Percentiles rank a stretch among this genome's conserved stretches.
These are phyloP conservation scores for Hydriomena furcata DNA, from an alignment of 2,888 invertebrate species.

Conservation along the genomic window DNA sequence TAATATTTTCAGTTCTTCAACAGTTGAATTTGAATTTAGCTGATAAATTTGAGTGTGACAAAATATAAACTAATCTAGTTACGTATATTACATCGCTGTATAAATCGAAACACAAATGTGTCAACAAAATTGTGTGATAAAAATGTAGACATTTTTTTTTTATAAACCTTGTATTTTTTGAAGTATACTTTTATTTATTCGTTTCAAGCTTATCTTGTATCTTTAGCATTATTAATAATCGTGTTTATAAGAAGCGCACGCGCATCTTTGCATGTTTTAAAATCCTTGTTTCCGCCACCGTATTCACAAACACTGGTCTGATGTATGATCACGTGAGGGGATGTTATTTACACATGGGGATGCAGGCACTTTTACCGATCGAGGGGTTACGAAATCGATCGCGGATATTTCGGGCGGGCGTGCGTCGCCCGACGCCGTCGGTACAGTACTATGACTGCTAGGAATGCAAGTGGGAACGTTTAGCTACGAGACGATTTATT, in stretches of 20 bases:
- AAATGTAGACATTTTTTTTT: constrained; percentile 3
- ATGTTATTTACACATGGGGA: constrained; percentile 37
- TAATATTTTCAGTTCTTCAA: too few species aligned
- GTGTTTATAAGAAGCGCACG: constrained; percentile 2
- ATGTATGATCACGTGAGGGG: constrained; percentile 42
- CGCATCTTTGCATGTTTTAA: background rate
- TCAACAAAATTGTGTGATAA: constrained; percentile 1
- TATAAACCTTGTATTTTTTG: background rate
- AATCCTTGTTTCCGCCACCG: constrained; percentile 6
- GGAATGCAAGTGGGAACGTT: constrained; percentile 29
- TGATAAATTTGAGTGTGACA: too few species aligned
- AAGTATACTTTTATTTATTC: background rate
- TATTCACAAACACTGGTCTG: constrained; percentile 31
- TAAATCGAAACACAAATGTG: constrained; percentile 9
- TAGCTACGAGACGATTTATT: constrained; percentile 11
- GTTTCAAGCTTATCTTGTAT: constrained; percentile 3
- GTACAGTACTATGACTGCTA: constrained; percentile 46
- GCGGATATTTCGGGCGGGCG: constrained; percentile 43
- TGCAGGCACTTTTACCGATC: constrained; percentile 27
- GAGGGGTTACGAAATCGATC: constrained; percentile 23
- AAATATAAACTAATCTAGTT: background rate
- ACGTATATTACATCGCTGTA: constrained; percentile 1
- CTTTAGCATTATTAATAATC: constrained; percentile 1
- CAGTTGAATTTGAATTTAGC: too few species aligned
- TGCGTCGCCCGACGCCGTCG: constrained; percentile 46